A percentile compares a stretch with the other conserved stretches of the same genome.
Conservation (phyloP, 1,140 invertebrate genomes). For the Drosophila arizonae region DNA sequence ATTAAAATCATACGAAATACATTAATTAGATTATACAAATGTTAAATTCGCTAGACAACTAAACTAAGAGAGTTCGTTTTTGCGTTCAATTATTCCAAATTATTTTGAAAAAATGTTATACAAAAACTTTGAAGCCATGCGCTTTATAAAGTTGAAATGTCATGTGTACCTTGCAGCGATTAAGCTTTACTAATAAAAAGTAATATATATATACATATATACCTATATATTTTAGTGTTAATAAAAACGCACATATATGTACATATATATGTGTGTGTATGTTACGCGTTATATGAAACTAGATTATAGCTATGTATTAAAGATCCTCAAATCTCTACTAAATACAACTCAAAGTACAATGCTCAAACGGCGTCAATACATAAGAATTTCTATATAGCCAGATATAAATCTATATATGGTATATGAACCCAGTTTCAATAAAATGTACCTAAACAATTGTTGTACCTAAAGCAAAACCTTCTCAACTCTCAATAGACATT, state of each 20-base stretch:
- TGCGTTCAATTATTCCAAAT: constrained; percentile 44
- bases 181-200: constrained; percentile 16
- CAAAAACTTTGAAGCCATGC: constrained; percentile 52
- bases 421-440: constrained; percentile 43
- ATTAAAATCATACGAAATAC: constrained; percentile 12
- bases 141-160: constrained; percentile 52
- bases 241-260: constrained; percentile 5
- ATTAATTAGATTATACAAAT: constrained; percentile 6
- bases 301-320: background rate
- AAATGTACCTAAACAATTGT: constrained; percentile 52
- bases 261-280: constrained; percentile 14
- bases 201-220: background rate
- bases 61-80: constrained; percentile 49
- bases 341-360: constrained; percentile 65
- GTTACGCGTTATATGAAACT: constrained; percentile 24
- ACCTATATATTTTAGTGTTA: background rate
- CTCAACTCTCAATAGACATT: constrained; percentile 3
- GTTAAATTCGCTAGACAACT: background rate
- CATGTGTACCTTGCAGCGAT: constrained; percentile 70
- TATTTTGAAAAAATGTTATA: constrained; percentile 70
- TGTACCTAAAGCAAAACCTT: constrained; percentile 32
- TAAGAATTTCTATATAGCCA: constrained; percentile 14
- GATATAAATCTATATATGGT: constrained; percentile 17
- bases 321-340: constrained; percentile 41
- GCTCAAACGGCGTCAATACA: constrained; percentile 54